Base-by-base conservation (phyloP, 2,888 invertebrate species). In the Agrochola lychnidis region DNA sequence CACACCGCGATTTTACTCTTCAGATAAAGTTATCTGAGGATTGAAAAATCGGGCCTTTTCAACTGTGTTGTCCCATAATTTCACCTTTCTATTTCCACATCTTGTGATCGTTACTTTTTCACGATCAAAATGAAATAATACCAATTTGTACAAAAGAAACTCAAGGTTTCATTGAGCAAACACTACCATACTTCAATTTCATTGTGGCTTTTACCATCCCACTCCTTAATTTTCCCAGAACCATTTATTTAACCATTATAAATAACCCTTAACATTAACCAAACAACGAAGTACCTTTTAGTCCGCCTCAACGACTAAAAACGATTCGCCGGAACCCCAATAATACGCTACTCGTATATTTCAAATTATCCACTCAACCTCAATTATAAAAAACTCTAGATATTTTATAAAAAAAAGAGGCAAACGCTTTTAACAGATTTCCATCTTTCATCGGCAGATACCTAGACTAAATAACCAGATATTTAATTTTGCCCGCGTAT, bases 401-500 rank as follows among this genome's bases (percentile, higher is more conserved):
- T 12, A 70, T 48, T 63, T 64, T 42, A 62, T 22, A 22, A 63
- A 53, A 63, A 57, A 71, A 83, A 61, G 42, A 30, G 36, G 36
- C 57, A 45, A 73, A 48, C 40, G 64, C 64, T 81, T 73, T 61
- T 42, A 74, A 67, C 78, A 74, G 70, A 57, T 25, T 72, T 30
- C 61, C 68, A 86, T 87, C 78, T 78, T 76, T 82, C 84, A 84
- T 73, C 78, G 30, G 19, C 78, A 82, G 70, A 74, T 66, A 85
- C 57, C 81, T 77, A 85, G 78, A 75, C 76, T 79, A 83, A 82
- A 81, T 81, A 84, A 81, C 81, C 71, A 87, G 84, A 84, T 87
- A 83, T 84, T 85, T 82, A 89, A 88, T 84, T 82, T 74, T 42
- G 51, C 64, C 64, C 70, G 57, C 73, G 74, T 78, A 81, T 84